Base-by-base conservation (phyloP, 1,140 invertebrate species). In the Drosophila azteca region DNA sequence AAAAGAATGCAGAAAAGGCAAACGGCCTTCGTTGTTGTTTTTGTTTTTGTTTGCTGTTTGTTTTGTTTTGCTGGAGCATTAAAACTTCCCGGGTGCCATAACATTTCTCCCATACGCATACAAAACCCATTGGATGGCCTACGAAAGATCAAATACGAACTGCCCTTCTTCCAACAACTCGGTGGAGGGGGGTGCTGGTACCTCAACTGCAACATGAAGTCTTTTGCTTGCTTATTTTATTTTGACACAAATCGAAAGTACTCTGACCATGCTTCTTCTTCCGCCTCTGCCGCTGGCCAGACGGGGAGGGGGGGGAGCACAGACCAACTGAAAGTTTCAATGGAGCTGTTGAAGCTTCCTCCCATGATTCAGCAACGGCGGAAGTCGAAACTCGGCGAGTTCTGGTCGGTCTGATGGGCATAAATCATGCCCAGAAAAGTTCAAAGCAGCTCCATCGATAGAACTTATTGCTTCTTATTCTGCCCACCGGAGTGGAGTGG, bases 351-450 rank as follows among this genome's bases (percentile, higher is more conserved):
- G 35, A 72, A 67, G 55, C 60, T 79, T 76, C 60, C 66, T 76
- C 57, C 71, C 22, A 44, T 59, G 66, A 66, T 62, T 58, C 46
- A 54, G 50, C 51, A 71, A 59, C 45, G 57, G 26, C 41, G 59
- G 45, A 74, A 44, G 24, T n/a, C 11, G 41, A 26, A 48, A 64
- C 45, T 46, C 17, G 50, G 39, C 20, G 29, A 51, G 49, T 39
- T 31, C 29, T 55, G 44, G 9, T 50, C 17, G 6, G 13, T 49
- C 35, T 62, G 58, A 54, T 51, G 61, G 31, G 48, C 55, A 65
- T 83, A 79, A 84, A 79, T 79, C 67, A 69, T 72, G 54, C 60
- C 11, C 60, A 50, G 45, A 83, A 64, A 78, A 79, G 58, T 76
- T 83, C 71, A 79, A 83, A 83, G 70, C 58, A 31, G 51, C 60